Base-by-base conservation (phyloP, 1,140 invertebrate species). In the Nasonia giraulti region DNA sequence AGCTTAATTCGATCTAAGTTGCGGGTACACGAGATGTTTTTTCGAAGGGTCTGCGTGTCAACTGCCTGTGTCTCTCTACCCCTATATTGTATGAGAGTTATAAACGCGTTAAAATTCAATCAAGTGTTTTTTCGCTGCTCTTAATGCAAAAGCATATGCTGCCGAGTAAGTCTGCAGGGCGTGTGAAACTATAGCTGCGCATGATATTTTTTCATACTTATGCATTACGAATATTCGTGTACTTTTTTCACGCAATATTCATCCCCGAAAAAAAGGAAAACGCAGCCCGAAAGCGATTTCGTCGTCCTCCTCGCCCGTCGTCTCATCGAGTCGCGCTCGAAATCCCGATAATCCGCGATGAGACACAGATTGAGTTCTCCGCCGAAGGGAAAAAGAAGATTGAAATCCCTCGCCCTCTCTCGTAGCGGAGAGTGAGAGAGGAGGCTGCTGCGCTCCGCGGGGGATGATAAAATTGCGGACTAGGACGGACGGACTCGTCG, bases 311-410 rank as follows among this genome's bases (percentile, higher is more conserved):
- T 62, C 55, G 11, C 47, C n/a, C 23, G 44, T 75, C 80, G 76
- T 78, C 40, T 55, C 76, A 76, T 77, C 86, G 86, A 87, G 86
- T 89, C 87, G 87, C 23, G n/a, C 68, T 23, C 69, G 87, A 90
- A 91, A 91, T 91, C 91, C 91, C 89, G 90, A 91, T 92, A 92
- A 92, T 92, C 92, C 90, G 87, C 89, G 90, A 90, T 92, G 91
- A 92, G 91, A 92, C 91, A 92, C 89, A 92, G 91, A 93, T 93
- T 92, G 91, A 93, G 91, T 92, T 90, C 89, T 88, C 87, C 82
- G 82, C 11, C 47, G 33, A 80, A 85, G 82, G 50, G 82, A 87
- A 87, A 88, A 89, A 91, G 91, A 91, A 92, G 91, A 92, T 92
- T 92, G 91, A 88, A 92, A 91, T 91, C 90, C 90, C 89, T 87